Evolutionary conservation across 2,888 invertebrate genomes (phyloP).

Genomic region (Microctonus brassicae): DNA sequence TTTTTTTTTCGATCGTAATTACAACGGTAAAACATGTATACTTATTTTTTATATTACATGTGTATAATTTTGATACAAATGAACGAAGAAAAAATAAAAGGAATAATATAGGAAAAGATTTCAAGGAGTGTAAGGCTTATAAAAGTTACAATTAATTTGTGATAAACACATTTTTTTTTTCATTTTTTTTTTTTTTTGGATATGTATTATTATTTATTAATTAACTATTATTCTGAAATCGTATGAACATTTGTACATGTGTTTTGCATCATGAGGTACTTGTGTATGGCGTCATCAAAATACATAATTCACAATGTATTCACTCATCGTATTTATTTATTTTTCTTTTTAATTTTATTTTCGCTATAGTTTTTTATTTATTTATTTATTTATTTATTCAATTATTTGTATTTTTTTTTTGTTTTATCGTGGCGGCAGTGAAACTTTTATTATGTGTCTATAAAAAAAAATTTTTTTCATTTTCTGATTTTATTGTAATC

Average conservation of each 20-base stretch:
- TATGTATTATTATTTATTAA: conserved; percentile 67
- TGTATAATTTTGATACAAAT: no score
- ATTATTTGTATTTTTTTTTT: conserved; percentile 35
- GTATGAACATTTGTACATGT: conserved; percentile 69
- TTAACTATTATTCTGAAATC: conserved; percentile 68
- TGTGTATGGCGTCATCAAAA: conserved; percentile 68
- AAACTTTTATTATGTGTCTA: conserved; percentile 30
- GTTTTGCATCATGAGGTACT: conserved; percentile 69
- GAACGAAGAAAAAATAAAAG: background rate
- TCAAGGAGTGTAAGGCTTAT: background rate
- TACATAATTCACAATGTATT: conserved; percentile 59
- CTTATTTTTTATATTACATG: conserved; percentile 6
- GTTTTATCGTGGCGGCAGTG: conserved; percentile 48
- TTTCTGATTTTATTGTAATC: background rate
- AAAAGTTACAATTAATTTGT: conserved; percentile 34
- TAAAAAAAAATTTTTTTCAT: background rate
- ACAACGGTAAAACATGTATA: conserved; percentile 20
- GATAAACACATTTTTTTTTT: background rate
- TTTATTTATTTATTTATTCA: no score
- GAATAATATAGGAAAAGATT: background rate
- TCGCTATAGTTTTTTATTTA: conserved; percentile 29
- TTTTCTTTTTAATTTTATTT: conserved; percentile 36
- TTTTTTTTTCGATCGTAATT: conserved; percentile 24
- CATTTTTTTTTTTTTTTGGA: conserved; percentile 47
- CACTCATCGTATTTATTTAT: conserved; percentile 39